Evolutionary conservation across 1,140 invertebrate genomes (phyloP).

Genomic region (Periplaneta americana): DNA sequence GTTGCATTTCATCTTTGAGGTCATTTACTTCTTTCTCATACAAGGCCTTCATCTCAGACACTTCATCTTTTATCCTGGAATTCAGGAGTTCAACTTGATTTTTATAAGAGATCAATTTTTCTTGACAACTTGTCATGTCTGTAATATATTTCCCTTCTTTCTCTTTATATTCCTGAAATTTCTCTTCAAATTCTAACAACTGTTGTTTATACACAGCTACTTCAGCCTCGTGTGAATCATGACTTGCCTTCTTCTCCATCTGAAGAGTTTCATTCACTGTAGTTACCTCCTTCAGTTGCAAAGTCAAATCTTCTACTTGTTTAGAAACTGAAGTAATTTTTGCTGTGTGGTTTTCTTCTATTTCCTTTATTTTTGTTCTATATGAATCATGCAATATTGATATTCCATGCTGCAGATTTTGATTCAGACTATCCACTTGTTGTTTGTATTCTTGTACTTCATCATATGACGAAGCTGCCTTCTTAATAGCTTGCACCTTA

Average conservation of each 20-base stretch:
- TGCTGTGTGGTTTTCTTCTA: background rate
- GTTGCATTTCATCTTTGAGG: constrained; percentile 26
- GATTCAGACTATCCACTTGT: background rate
- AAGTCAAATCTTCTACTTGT: background rate
- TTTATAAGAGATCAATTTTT: background rate
- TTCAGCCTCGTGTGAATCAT: background rate
- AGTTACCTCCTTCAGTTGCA: background rate
- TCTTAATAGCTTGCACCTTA: background rate
- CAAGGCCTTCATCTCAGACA: constrained; percentile 39
- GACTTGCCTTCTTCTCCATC: background rate
- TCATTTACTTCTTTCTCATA: constrained; percentile 42
- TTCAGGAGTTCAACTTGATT: background rate
- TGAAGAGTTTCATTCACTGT: background rate
- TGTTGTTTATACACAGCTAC: background rate
- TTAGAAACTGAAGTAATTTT: background rate
- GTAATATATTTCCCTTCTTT: background rate
- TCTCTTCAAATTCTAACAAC: background rate
- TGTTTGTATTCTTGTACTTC: background rate
- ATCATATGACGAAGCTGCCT: background rate
- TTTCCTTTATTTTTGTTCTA: background rate
- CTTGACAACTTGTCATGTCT: background rate
- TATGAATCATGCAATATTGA: background rate
- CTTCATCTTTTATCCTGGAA: constrained; percentile 36
- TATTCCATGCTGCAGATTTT: background rate
- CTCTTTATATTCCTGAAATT: background rate